Evolutionary conservation across 2,113 vertebrate genomes (phyloP), one percentile per base, ranked within the genome.

Genomic region (Struthidea cinerea): DNA sequence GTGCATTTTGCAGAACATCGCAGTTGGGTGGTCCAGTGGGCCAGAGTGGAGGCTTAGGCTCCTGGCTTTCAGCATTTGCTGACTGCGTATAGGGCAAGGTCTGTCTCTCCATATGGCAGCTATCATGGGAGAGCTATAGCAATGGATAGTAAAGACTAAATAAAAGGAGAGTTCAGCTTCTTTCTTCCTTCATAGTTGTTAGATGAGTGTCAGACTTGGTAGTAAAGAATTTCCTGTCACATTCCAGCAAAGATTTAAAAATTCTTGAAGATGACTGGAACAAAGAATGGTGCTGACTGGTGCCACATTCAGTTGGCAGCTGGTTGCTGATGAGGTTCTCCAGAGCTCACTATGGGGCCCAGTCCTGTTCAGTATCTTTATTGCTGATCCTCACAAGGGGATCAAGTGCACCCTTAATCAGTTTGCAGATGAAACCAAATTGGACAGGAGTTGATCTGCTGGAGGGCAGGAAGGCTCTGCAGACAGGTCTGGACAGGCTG

Each of bases 21-120:
- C 18, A 22, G 30, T 13, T 0, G 3, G n/a, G 9, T 77, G 41
- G 30, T 23, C 13, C 23, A 6, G 0, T 24, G 73, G 23, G 30
- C 12, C 49, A 1, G 1, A 63, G 14, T 0, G 0, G 11, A 35
- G 33, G 21, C 20, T 59, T 1, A 1, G 16, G 35, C 23, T 91
- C 7, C 55, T n/a, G 63, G 11, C 3, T 11, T 60, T 74, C 35
- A 16, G 22, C 2, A 0, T 16, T 73, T 57, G 5, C 76, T 80
- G 20, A 6, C 59, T 30, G 41, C 3, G 5, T 11, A 2, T 1
- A 41, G 26, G 27, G 5, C 30, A 13, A 41, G 23, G 26, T 59
- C 26, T 67, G 22, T 30, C 7, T 30, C 16, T 76, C 44, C 3
- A 0, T 18, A 7, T n/a, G 18, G 35, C 47, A 35, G 23, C 41